These are phyloP conservation scores for Gymnogyps californianus DNA, from an alignment of 2,113 vertebrate genomes.

Conservation along the genomic window DNA sequence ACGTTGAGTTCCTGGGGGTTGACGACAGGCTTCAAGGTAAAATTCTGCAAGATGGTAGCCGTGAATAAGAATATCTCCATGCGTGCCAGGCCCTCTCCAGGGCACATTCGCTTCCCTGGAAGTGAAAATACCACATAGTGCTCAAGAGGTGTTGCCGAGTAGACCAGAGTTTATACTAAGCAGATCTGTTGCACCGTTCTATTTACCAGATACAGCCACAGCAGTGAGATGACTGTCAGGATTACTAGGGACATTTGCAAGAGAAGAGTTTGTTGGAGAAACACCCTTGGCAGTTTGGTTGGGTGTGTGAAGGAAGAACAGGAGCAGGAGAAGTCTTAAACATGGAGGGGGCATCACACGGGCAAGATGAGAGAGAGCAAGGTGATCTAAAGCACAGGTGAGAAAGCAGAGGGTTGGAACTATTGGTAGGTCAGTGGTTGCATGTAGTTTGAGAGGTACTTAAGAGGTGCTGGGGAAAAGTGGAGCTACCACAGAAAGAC, in stretches of 20 bases:
- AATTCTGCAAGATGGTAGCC: constrained; percentile 53
- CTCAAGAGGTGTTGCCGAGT: neutral
- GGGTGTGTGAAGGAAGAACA: neutral
- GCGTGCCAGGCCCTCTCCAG: constrained; percentile 58
- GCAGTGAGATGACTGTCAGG: neutral
- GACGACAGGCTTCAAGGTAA: constrained; percentile 57
- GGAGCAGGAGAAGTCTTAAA: neutral
- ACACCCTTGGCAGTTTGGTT: neutral
- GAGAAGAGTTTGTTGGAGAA: neutral
- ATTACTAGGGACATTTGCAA: neutral
- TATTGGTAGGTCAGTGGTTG: neutral
- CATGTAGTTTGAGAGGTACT: neutral
- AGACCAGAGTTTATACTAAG: neutral
- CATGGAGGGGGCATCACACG: fast-evolving
- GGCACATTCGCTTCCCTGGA: constrained; percentile 62
- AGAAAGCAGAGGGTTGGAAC: neutral
- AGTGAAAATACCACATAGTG: neutral
- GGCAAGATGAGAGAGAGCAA: neutral
- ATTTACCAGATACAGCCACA: neutral
- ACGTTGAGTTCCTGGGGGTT: constrained; percentile 9
- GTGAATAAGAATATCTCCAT: constrained; percentile 61
- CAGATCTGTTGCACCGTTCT: neutral
- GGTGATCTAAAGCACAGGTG: neutral
- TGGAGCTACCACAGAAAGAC: neutral
- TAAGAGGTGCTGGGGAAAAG: neutral